Percentiles rank a stretch among this genome's conserved stretches.
Conservation (phyloP, 2,888 invertebrate species). For the Nomada fabriciana region DNA sequence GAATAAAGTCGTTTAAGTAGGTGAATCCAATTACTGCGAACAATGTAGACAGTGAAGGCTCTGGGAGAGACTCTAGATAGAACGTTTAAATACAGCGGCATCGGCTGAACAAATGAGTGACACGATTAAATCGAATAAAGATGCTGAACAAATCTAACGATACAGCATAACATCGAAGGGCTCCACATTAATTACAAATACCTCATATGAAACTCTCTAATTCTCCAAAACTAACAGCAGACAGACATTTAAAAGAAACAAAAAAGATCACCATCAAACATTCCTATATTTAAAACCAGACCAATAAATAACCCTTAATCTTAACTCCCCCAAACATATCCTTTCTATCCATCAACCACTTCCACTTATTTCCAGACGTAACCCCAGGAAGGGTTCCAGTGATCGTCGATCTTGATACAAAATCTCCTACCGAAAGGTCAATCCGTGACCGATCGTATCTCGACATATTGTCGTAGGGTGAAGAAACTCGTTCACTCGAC, state of each 20-base stretch:
- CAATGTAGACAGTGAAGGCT: background rate
- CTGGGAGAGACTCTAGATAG: background rate
- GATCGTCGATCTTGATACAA: background rate
- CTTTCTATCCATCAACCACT: background rate
- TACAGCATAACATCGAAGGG: background rate
- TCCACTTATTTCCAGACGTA: background rate
- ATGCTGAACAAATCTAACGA: background rate
- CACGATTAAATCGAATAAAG: background rate
- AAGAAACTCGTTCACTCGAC: conserved; percentile 24
- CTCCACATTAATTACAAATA: background rate
- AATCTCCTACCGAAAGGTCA: conserved; percentile 2
- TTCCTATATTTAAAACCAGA: background rate
- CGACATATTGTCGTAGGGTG: background rate
- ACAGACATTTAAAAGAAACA: background rate
- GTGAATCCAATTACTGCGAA: background rate
- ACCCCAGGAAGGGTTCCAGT: background rate
- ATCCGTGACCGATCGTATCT: conserved; percentile 3
- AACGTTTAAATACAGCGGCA: background rate
- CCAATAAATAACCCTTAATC: background rate
- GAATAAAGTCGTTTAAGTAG: background rate
- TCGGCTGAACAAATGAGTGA: background rate
- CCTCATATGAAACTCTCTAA: background rate
- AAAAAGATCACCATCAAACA: background rate
- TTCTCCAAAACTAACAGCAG: background rate
- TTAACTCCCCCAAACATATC: no score